Base-by-base conservation (phyloP, 2,888 invertebrate species). In the Hedychridium roseum region DNA sequence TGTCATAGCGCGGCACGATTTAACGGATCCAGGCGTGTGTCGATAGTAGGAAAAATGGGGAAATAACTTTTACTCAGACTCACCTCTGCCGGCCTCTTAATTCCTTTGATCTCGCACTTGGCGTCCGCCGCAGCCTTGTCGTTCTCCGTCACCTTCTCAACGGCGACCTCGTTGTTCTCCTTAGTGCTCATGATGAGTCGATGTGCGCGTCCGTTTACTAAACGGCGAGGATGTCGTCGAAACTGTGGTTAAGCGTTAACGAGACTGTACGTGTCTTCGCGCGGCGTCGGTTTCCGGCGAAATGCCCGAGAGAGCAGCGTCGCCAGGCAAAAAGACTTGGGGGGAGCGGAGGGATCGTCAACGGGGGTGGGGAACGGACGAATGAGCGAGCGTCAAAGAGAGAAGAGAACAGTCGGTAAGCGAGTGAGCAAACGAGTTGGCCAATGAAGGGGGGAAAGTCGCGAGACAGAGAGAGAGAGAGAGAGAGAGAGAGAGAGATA, bases 21-120 rank as follows among this genome's bases (percentile, higher is more conserved):
- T n/a, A n/a, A n/a, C n/a, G n/a, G n/a, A n/a, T n/a, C n/a, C n/a
- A n/a, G n/a, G n/a, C n/a, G n/a, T n/a, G n/a, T n/a, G n/a, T n/a
- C n/a, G n/a, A n/a, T n/a, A n/a, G n/a, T n/a, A n/a, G n/a, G n/a
- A n/a, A n/a, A n/a, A n/a, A n/a, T n/a, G n/a, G n/a, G 37, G 41
- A 31, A 43, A 34, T 49, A 54, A 38, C 34, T 23, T 39, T 44
- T 26, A 16, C 11, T 21, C 39, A 79, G 76, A 86, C 90, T 88
- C 82, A 91, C 91, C 87, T 91, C 91, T 75, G 91, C 90, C 83
- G 91, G 87, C 84, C 92, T 87, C 84, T 92, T 92, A 79, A 89
- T 89, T 82, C 90, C 91, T 84, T 91, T 91, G 78, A 91, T 83
- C 79, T 90, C 90, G 82, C 89, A 88, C 84, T 91, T 91, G 47